Percentiles rank a stretch among this genome's conserved stretches.
phyloP scores from a whole-genome alignment of 1,140 invertebrate genomes.

The Pogonus chalceus region DNA sequence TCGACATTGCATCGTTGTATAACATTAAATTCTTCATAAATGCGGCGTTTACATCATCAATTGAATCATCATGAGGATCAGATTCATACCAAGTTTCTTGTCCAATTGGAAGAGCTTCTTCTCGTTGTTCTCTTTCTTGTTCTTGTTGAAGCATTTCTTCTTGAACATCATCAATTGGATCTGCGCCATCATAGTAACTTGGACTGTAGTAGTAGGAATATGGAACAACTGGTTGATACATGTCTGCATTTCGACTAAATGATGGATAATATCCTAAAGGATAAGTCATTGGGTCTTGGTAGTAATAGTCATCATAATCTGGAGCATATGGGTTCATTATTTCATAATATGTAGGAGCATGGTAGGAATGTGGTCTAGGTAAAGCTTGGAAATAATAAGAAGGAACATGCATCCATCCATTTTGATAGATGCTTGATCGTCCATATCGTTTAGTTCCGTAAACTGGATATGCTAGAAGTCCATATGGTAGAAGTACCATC shows the following conservation, averaged over 20 bases:
- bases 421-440: conserved; percentile 22
- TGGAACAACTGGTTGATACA: conserved; percentile 34
- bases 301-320: conserved; percentile 43
- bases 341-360: conserved; percentile 31
- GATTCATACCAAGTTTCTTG: conserved; percentile 51
- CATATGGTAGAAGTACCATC: conserved; percentile 32
- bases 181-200: conserved; percentile 34
- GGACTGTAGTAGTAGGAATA: conserved; percentile 24
- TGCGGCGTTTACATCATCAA: conserved; percentile 48
- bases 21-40: conserved; percentile 52
- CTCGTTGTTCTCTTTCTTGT: conserved; percentile 37
- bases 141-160: conserved; percentile 36
- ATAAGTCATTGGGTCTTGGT: conserved; percentile 31
- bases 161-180: conserved; percentile 33
- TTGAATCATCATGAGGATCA: conserved; percentile 30
- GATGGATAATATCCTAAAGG: conserved; percentile 33
- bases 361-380: conserved; percentile 23
- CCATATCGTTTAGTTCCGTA: conserved; percentile 39
- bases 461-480: conserved; percentile 34
- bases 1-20: conserved; percentile 43
- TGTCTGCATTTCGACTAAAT: conserved; percentile 26
- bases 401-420: conserved; percentile 11
- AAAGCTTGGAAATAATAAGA: conserved; percentile 13
- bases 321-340: conserved; percentile 41
- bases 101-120: conserved; percentile 45